phyloP scores from a whole-genome alignment of 2,888 invertebrate genomes.

The Ellobium chinense region DNA sequence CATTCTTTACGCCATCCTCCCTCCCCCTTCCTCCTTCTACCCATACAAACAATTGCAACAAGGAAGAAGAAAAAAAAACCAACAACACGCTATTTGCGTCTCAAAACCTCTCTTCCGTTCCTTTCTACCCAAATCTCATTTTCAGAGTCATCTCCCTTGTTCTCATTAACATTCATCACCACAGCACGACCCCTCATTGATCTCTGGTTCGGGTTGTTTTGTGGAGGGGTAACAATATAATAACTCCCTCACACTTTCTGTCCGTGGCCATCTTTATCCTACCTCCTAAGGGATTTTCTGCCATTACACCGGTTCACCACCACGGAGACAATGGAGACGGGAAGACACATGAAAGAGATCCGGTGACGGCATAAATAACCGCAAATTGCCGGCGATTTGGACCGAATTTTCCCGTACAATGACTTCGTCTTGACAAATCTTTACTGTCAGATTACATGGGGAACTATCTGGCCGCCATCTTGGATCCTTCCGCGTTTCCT shows the following conservation, averaged over 20 bases:
- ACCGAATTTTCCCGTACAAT: slow-evolving; percentile 11
- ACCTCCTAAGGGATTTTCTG: not conserved
- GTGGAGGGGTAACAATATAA: not conserved
- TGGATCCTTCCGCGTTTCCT: not conserved
- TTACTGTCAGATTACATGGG: not conserved
- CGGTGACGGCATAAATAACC: slow-evolving; percentile 24
- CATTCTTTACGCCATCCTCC: no score
- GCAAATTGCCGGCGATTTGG: slow-evolving; percentile 30
- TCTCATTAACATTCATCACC: not conserved
- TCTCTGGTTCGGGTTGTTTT: no score
- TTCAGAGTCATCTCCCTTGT: not conserved
- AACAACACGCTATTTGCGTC: no score
- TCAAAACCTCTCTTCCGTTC: no score
- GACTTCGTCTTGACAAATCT: slow-evolving; percentile 22
- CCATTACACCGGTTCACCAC: not conserved
- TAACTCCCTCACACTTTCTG: not conserved
- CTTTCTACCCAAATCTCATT: not conserved
- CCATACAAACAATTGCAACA: no score
- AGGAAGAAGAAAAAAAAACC: no score
- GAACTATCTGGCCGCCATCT: not conserved
- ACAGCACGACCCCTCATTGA: not conserved
- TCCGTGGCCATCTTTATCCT: not conserved
- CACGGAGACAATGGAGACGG: not conserved
- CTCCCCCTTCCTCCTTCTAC: no score
- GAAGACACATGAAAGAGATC: slow-evolving; percentile 14